Evolutionary conservation across 2,888 invertebrate genomes (phyloP), one percentile per base, ranked within the genome.

Genomic region (Orthosia cruda): DNA sequence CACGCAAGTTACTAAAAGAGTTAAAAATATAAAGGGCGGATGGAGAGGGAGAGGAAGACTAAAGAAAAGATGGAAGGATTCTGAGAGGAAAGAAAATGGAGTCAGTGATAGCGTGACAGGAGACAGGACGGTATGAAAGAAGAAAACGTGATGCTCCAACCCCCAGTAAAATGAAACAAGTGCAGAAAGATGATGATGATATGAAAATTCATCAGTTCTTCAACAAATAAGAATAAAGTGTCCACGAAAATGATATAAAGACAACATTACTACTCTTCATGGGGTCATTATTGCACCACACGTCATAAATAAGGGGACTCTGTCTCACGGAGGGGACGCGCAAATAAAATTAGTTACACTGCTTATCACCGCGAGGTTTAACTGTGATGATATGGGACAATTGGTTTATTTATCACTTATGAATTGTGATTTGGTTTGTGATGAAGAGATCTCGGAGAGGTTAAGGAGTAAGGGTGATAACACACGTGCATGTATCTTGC

Each of bases 271-370:
- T 12, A 40, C 54, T 32, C 3, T 52, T 58, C 83, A 82, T 77
- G 68, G 81, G 82, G 88, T 87, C 90, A 87, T 91, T 82, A 88
- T 83, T 68, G 80, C 80, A 85, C 86, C 88, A 80, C 89, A 88
- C 87, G 71, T 85, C 88, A 87, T 89, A 88, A 91, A 91, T 88
- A 88, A 89, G 79, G 77, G 64, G 76, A 73, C 77, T 78, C 7
- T 9, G n/a, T 20, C 26, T 4, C 71, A 18, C 50, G n/a, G 72
- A 84, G 91, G 91, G 90, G 90, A 88, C 83, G 90, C 80, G 89
- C 90, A 90, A 92, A 92, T 92, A 91, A 92, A 92, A 93, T 92
- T 92, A 91, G 92, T 91, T 89, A 89, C 90, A 90, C 90, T 89
- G 87, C 77, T 84, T 81, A 81, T 82, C 85, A 69, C 49, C 15